Evolutionary conservation across 30 jellyfish, hydroid and myxozoan species (phyloP), one percentile per base, ranked within the genome.

Genomic region (Hydra vulgaris): DNA sequence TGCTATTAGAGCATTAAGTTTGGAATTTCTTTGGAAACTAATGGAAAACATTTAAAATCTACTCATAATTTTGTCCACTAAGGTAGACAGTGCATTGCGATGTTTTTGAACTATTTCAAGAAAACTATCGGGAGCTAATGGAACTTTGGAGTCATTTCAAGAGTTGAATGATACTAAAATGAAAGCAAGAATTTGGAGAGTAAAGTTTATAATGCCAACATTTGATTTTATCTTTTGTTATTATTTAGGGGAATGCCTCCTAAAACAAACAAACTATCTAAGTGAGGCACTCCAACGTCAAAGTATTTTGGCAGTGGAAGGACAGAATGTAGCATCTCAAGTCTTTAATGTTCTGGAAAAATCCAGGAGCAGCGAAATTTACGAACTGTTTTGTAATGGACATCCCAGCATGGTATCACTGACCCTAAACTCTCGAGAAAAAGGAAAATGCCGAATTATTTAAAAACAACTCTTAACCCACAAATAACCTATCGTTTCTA

Each of bases 361-460:
- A 25, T 15, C 84, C 25, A 53, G 85, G 52, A 55, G 85, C 85
- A 18, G 53, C 23, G 85, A 78, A 53, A 78, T 78, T 84, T 71
- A 79, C 53, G 92, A 80, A 80, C 27, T 27, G 93, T 79, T 18
- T 25, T 68, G 26, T 71, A 85, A 85, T 52, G 95, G 55, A 69
- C 81, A 74, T 56, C 89, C 61, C 84, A 81, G 80, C 74, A 73
- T 4, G 77, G 88, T 74, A 88, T 82, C 84, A 71, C 89, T 72
- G 95, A 87, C 19, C 88, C 71, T 56, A 56, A 61, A 74, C 95
- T 86, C 23, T 91, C 95, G 25, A 86, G 88, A 79, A 82, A 82
- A 81, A 86, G 87, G 86, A 86, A 84, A 84, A 74, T 85, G 68
- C 92, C 88, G 27, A 52, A 74, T 22, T 74, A 21, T 74, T 74